phyloP scores from a whole-genome alignment of 2,113 vertebrate species.

The Bettongia penicillata region DNA sequence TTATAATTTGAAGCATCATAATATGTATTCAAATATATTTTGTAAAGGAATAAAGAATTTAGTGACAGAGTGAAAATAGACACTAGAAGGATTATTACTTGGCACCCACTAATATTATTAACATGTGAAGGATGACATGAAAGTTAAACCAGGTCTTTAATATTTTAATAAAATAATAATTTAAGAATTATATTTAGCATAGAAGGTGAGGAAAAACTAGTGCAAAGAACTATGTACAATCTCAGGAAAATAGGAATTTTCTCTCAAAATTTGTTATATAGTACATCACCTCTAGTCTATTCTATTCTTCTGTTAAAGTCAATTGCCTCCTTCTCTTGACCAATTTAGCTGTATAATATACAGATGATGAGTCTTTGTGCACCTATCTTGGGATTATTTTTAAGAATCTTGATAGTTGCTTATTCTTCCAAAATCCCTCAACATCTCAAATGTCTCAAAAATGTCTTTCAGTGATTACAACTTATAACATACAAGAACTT shows the following conservation, averaged over 20 bases:
- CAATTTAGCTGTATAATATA: neutral
- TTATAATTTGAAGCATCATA: neutral
- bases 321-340: neutral
- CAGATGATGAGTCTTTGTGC: neutral
- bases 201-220: neutral
- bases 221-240: neutral
- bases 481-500: neutral
- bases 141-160: neutral
- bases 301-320: neutral
- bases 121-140: neutral
- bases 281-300: neutral
- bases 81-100: neutral
- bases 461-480: neutral
- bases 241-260: neutral
- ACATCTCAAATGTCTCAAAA: neutral
- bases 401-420: neutral
- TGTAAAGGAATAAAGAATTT: slow-evolving; percentile 5
- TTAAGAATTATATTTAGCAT: neutral
- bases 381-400: neutral
- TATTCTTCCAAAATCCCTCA: neutral
- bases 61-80: neutral
- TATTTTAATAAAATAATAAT: slow-evolving; percentile 37
- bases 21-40: neutral
- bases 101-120: neutral
- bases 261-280: neutral